These are phyloP conservation scores for Limnephilus auricula DNA, from an alignment of 2,888 invertebrate genomes.

Conservation along the genomic window DNA sequence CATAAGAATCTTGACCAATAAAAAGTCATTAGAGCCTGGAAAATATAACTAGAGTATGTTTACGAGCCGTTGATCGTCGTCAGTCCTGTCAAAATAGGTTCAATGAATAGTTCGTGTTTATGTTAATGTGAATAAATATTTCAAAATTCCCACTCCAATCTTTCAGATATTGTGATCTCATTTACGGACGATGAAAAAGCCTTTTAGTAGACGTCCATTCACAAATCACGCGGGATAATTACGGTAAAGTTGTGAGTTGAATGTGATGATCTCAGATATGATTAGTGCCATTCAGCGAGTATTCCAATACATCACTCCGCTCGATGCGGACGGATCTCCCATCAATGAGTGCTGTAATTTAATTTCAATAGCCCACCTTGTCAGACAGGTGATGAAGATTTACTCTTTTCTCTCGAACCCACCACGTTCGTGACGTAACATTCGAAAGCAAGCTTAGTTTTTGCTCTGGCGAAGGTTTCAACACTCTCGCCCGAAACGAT, in stretches of 20 bases:
- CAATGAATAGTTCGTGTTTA: slow-evolving; percentile 18
- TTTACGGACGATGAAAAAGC: slow-evolving; percentile 12
- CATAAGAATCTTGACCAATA: not conserved
- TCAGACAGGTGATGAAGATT: slow-evolving; percentile 61
- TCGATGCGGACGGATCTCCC: slow-evolving; percentile 30
- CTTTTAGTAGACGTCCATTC: slow-evolving; percentile 46
- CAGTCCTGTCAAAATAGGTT: not conserved
- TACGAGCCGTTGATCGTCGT: not conserved
- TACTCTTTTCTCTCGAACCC: slow-evolving; percentile 44
- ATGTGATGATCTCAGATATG: slow-evolving; percentile 36
- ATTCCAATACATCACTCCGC: slow-evolving; percentile 39
- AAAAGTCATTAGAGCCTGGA: not conserved
- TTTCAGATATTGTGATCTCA: slow-evolving; percentile 37
- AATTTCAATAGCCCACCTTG: slow-evolving; percentile 58
- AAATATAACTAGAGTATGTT: not conserved
- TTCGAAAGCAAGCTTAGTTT: slow-evolving; percentile 56
- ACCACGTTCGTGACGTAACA: slow-evolving; percentile 52
- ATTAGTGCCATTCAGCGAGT: slow-evolving; percentile 47
- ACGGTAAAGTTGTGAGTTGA: slow-evolving; percentile 8
- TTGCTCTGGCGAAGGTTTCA: slow-evolving; percentile 43
- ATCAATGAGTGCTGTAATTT: slow-evolving; percentile 43
- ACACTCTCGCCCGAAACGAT: slow-evolving; percentile 43
- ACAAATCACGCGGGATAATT: slow-evolving; percentile 27
- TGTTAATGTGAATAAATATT: slow-evolving; percentile 39
- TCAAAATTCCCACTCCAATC: slow-evolving; percentile 7